Evolutionary conservation across 2,797 vertebrate genomes (phyloP).

Genomic region (Alectoris magna): DNA sequence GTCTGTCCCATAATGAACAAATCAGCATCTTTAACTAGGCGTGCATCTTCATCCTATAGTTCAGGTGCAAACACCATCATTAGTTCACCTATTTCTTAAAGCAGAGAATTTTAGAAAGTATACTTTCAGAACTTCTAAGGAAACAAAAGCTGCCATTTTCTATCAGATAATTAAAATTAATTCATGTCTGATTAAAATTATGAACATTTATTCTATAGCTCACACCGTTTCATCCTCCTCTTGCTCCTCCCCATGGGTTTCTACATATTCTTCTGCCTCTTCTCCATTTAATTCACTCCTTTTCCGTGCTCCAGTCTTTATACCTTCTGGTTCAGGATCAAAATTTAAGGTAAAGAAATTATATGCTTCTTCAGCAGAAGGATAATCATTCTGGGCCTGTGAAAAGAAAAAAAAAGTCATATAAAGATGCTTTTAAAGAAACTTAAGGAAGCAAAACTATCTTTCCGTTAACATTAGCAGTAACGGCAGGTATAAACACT

Average conservation of each 20-base stretch:
- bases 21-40: constrained; percentile 79
- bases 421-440: background rate
- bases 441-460: background rate
- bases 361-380: constrained; percentile 89
- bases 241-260: constrained; percentile 54
- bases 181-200: background rate
- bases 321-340: constrained; percentile 83
- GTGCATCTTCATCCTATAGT: constrained; percentile 84
- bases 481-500: background rate
- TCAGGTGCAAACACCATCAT: background rate
- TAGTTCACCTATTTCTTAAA: background rate
- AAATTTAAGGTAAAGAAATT: constrained; percentile 95
- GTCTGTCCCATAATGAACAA: constrained; percentile 83
- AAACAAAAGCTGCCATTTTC: background rate
- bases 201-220: background rate
- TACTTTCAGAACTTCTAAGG: background rate
- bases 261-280: constrained; percentile 45
- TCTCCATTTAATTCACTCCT: constrained; percentile 48
- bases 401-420: background rate
- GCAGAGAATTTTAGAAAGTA: background rate
- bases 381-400: constrained; percentile 81
- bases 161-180: background rate
- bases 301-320: constrained; percentile 21
- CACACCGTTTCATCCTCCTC: constrained; percentile 70
- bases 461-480: background rate